Percentiles rank a stretch among this genome's conserved stretches.
phyloP scores from a whole-genome alignment of 2,888 invertebrate species.

The Apantesis nais region DNA sequence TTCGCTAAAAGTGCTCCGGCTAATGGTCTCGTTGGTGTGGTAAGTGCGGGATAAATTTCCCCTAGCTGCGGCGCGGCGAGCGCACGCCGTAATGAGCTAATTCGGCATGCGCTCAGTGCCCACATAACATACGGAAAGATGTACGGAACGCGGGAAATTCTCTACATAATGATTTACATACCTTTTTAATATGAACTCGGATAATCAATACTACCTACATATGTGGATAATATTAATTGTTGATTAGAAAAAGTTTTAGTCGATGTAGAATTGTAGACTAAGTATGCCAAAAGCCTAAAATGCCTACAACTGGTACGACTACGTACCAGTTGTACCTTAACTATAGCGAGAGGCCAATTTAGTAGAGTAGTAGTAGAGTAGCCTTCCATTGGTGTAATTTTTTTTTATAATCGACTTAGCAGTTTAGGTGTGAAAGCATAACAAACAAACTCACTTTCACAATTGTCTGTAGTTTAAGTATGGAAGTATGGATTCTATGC shows the following conservation, averaged over 20 bases:
- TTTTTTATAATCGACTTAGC: too few species aligned
- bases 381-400: too few species aligned
- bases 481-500: too few species aligned
- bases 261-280: background rate
- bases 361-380: too few species aligned
- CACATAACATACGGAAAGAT: conserved; percentile 51
- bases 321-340: too few species aligned
- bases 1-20: conserved; percentile 54
- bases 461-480: too few species aligned
- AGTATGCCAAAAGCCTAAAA: background rate
- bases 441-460: too few species aligned
- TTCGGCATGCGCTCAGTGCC: conserved; percentile 64
- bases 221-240: background rate
- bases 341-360: too few species aligned
- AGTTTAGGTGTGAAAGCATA: too few species aligned
- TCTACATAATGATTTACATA: conserved; percentile 35
- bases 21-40: conserved; percentile 69
- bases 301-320: too few species aligned
- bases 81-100: conserved; percentile 72
- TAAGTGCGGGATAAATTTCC: conserved; percentile 65
- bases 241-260: background rate
- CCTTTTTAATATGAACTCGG: conserved; percentile 15
- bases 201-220: background rate
- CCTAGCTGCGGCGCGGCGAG: conserved; percentile 55
- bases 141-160: conserved; percentile 58